Percentiles rank a stretch among this genome's conserved stretches.
Evolutionary conservation across 2,113 vertebrate species (phyloP).

Genomic region (Nyctereutes procyonoides): DNA sequence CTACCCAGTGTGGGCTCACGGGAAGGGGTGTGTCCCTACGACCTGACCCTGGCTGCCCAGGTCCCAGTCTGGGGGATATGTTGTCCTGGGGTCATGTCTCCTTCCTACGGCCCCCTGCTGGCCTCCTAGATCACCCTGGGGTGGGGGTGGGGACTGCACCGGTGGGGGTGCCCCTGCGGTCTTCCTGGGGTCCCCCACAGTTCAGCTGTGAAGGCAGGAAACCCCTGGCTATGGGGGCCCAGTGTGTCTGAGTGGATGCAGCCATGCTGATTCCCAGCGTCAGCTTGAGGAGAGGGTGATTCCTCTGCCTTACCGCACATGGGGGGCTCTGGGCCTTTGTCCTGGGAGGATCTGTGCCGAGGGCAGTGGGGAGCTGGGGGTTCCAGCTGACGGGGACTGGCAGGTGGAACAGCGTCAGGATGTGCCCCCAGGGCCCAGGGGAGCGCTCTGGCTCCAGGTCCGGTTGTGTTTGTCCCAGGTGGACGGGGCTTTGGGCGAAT

Average conservation of each 20-base stretch:
- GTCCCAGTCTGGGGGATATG: background rate
- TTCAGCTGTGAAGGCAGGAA: background rate
- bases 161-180: too few species aligned
- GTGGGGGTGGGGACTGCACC: background rate
- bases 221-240: background rate
- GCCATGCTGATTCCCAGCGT: accelerated
- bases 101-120: background rate
- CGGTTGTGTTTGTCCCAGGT: background rate
- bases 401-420: background rate
- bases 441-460: too few species aligned
- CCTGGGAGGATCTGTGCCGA: background rate
- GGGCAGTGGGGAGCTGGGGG: background rate
- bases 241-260: accelerated
- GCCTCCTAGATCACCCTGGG: background rate
- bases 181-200: too few species aligned
- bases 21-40: background rate
- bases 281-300: background rate
- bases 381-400: background rate
- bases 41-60: background rate
- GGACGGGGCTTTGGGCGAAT: background rate
- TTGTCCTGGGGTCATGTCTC: background rate
- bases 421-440: background rate
- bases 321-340: background rate
- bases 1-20: background rate
- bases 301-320: background rate